Base-by-base conservation (phyloP, 2,888 invertebrate genomes). In the Argyresthia goedartella region DNA sequence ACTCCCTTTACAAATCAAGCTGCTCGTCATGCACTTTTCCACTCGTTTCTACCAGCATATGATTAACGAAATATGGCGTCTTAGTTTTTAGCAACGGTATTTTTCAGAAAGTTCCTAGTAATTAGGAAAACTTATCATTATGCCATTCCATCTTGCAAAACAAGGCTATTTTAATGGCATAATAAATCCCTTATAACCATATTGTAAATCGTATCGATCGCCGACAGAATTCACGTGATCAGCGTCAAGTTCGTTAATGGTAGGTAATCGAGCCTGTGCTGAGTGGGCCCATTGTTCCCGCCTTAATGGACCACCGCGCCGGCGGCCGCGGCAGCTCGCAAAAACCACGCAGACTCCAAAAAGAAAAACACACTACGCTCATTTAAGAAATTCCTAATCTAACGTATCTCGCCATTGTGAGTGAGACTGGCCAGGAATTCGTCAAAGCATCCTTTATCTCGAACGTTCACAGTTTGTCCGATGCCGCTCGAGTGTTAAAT, bases 281-380 rank as follows among this genome's bases (percentile, higher is more conserved):
- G 25, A 81, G 79, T 72, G 74, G 74, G 54, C 43, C 80, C 77
- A 81, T 85, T 85, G 84, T 84, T 81, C 76, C 72, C 71, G 56
- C 57, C 63, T 76, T 80, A 81, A 81, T 81, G 84, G 85, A 81
- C 84, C 84, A 82, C 84, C 81, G 77, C 66, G 74, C 69, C 65
- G 62, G 55, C 55, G 60, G 64, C 63, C 67, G 67, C 75, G 67
- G 66, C 63, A 69, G 64, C 66, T 64, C 64, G 81, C 84, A 80
- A 82, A 84, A 82, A 80, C 79, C 58, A 60, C 64, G 67, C 58
- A 70, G 66, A 65, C 64, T 65, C 65, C 71, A 81, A 81, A 81
- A 82, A 76, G 66, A 76, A 80, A 78, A 76, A 78, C 71, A 69
- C 57, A 52, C 53, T 34, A 36, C 25, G 25, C 50, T 42, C 44